These are phyloP conservation scores for Anthophora plumipes DNA, from an alignment of 2,888 invertebrate species.

Conservation along the genomic window DNA sequence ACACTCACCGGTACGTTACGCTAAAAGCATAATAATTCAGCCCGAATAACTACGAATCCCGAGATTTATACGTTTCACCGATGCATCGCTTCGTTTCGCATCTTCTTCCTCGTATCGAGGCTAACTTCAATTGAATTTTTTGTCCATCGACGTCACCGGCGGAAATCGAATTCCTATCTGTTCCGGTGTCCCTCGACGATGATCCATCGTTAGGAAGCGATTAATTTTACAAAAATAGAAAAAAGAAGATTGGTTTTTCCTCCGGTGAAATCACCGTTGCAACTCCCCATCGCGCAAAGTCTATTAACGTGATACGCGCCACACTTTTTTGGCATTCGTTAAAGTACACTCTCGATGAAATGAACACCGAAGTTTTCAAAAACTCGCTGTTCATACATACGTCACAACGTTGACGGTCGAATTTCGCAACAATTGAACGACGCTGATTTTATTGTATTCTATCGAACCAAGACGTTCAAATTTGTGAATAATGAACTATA, in stretches of 20 bases:
- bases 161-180: conserved; percentile 7
- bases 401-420: no score
- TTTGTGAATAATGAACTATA: no score
- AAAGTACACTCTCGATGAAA: conserved; percentile 25
- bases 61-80: background rate
- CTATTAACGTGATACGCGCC: conserved; percentile 25
- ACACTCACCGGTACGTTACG: background rate
- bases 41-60: background rate
- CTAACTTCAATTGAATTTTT: conserved; percentile 24
- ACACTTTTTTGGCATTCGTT: conserved; percentile 4
- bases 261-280: conserved; percentile 3
- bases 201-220: conserved; percentile 35
- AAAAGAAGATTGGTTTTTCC: conserved; percentile 17
- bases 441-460: no score
- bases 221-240: conserved; percentile 23
- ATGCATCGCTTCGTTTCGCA: conserved; percentile 1
- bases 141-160: background rate
- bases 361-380: background rate
- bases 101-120: background rate
- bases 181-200: conserved; percentile 8
- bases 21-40: conserved; percentile 31
- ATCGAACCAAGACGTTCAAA: no score
- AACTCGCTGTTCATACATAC: no score
- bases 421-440: no score
- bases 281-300: conserved; percentile 37